Evolutionary conservation across 2,797 vertebrate genomes (phyloP).

Genomic region (Thaleichthys pacificus): DNA sequence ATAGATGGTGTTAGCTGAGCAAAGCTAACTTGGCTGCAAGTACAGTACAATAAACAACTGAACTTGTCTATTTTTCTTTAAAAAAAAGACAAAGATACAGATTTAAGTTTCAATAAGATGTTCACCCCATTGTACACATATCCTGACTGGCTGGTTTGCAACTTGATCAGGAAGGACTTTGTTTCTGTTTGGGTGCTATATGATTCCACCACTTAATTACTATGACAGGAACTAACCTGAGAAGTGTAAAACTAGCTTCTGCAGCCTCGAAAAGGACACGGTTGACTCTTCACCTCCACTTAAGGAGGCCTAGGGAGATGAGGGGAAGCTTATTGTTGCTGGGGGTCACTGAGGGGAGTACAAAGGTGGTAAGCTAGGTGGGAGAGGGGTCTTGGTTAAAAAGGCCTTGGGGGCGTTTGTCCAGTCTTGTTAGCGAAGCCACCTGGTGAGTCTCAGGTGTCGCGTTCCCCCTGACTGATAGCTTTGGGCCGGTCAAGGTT

Average conservation of each 20-base stretch:
- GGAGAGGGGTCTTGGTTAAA: constrained; percentile 39
- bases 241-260: background rate
- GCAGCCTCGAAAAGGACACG: constrained; percentile 6
- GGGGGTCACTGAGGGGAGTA: constrained; percentile 27
- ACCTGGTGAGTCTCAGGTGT: constrained; percentile 54
- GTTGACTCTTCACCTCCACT: background rate
- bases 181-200: constrained; percentile 60
- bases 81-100: no score
- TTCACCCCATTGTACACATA: background rate
- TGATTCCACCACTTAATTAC: constrained; percentile 47
- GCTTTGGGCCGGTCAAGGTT: constrained; percentile 69
- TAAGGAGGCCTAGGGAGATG: background rate
- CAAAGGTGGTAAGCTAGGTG: constrained; percentile 5
- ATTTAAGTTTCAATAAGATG: background rate
- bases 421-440: constrained; percentile 50
- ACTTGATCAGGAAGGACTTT: constrained; percentile 54
- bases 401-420: constrained; percentile 3
- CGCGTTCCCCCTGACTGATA: constrained; percentile 53
- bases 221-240: constrained; percentile 15
- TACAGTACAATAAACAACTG: no score
- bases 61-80: no score
- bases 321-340: background rate
- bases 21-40: background rate
- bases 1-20: background rate
- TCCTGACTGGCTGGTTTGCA: constrained; percentile 60